A percentile compares a stretch with the other conserved stretches of the same genome.
These are phyloP conservation scores for Lathamus discolor DNA, from an alignment of 2,113 vertebrate species.

Conservation along the genomic window DNA sequence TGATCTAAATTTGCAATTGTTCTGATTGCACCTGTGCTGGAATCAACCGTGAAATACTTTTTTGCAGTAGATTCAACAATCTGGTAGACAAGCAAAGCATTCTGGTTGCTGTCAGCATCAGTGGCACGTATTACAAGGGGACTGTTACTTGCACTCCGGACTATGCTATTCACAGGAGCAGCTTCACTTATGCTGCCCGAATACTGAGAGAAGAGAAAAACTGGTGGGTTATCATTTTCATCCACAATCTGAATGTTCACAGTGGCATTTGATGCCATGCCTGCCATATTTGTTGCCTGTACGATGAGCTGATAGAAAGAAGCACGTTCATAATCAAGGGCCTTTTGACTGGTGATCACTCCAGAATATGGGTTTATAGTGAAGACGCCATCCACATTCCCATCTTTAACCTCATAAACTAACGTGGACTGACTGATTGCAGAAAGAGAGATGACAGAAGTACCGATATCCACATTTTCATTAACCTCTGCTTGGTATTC, in stretches of 20 bases:
- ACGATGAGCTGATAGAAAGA: conserved; percentile 84
- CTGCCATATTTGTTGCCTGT: conserved; percentile 95
- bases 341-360: conserved; percentile 86
- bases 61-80: conserved; percentile 94
- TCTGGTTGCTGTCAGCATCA: conserved; percentile 92
- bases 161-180: conserved; percentile 89
- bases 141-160: conserved; percentile 79
- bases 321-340: conserved; percentile 85
- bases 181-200: conserved; percentile 90
- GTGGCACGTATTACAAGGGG: conserved; percentile 90
- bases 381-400: conserved; percentile 83
- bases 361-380: conserved; percentile 95
- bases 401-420: conserved; percentile 90
- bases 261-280: conserved; percentile 89
- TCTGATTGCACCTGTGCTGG: conserved; percentile 92
- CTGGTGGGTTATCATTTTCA: conserved; percentile 92
- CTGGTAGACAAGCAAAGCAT: conserved; percentile 91
- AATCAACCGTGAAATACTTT: conserved; percentile 92
- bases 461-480: conserved; percentile 88
- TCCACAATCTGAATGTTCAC: conserved; percentile 88
- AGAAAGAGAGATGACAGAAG: conserved; percentile 85
- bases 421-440: conserved; percentile 92
- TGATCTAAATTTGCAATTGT: conserved; percentile 93
- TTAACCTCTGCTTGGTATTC: conserved; percentile 92
- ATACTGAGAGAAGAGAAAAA: conserved; percentile 89